These are phyloP conservation scores for Daboia siamensis DNA, from an alignment of 2,113 vertebrate genomes.

Conservation along the genomic window DNA sequence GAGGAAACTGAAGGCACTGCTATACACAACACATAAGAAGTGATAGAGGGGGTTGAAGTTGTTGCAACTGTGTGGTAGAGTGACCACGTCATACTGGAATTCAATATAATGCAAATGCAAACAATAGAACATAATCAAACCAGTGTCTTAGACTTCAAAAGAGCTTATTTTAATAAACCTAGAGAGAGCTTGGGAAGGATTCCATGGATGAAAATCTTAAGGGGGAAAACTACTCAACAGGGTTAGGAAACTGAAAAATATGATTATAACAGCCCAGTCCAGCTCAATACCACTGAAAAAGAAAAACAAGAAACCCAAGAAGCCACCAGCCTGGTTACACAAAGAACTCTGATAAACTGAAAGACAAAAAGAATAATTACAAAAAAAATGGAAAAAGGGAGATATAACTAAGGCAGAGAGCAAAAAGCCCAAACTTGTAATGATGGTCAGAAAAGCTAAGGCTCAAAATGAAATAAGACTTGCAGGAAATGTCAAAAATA, in stretches of 20 bases:
- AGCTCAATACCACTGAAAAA: not conserved
- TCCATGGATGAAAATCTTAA: not conserved
- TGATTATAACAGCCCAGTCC: not conserved
- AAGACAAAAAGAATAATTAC: not conserved
- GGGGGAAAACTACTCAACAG: too few species aligned
- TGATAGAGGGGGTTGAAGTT: not conserved
- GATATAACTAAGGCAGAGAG: not conserved
- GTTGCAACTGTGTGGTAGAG: not conserved
- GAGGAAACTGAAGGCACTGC: too few species aligned
- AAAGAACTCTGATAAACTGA: not conserved
- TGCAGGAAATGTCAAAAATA: not conserved
- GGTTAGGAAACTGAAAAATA: not conserved
- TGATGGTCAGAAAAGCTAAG: not conserved
- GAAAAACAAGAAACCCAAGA: not conserved
- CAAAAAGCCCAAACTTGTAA: not conserved
- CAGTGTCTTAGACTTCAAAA: not conserved
- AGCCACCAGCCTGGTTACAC: not conserved
- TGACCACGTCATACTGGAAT: not conserved
- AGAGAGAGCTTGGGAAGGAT: not conserved
- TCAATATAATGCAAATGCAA: not conserved
- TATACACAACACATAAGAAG: not conserved
- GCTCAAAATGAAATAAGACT: not conserved
- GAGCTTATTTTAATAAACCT: not conserved
- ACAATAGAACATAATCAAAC: not conserved
- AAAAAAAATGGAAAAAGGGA: not conserved